Base-by-base conservation (phyloP, 1,140 invertebrate species). In the Epicauta chinensis region DNA sequence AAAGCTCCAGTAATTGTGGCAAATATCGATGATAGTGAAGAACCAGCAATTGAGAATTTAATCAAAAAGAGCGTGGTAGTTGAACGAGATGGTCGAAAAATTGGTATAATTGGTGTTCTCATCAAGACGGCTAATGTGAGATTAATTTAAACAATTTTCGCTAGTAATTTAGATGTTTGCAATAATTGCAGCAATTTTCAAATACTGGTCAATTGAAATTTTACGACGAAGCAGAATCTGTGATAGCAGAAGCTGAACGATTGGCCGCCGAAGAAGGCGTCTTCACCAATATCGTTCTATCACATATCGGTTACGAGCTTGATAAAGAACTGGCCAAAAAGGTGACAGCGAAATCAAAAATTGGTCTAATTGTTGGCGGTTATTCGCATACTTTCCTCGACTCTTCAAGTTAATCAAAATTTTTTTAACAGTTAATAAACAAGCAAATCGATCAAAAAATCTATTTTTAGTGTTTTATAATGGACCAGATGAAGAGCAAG, bases 361-460 rank as follows among this genome's bases (percentile, higher is more conserved):
- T 93, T 30, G 82, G 87, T 54, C 79, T 87, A 0, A 87, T 94
- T 47, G 86, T 94, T 17, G 91, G 91, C 6, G 87, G 84, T 13
- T 90, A 94, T 63, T 86, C 86, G 2, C 88, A 93, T 62, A 86
- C 63, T 4, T 62, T 66, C 45, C 41, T 66, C 3, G 65, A 63
- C 35, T 60, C 55, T 12, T 55, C 57, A 46, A 43, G 47, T 59
- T 36, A 5, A 46, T 32, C 15, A 16, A 16, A 11, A n/a, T n/a
- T 15, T 14, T 14, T 11, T 17, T 17, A 14, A 13, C 29, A n/a
- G n/a, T n/a, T n/a, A n/a, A n/a, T n/a, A 16, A 16, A n/a, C 39
- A n/a, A 11, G 16, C 15, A 30, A 30, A 5, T 10, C 29, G n/a
- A n/a, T n/a, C n/a, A n/a, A n/a, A n/a, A n/a, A n/a, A n/a, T n/a